phyloP scores from a whole-genome alignment of 1,140 invertebrate genomes.

The Drosophila lini region DNA sequence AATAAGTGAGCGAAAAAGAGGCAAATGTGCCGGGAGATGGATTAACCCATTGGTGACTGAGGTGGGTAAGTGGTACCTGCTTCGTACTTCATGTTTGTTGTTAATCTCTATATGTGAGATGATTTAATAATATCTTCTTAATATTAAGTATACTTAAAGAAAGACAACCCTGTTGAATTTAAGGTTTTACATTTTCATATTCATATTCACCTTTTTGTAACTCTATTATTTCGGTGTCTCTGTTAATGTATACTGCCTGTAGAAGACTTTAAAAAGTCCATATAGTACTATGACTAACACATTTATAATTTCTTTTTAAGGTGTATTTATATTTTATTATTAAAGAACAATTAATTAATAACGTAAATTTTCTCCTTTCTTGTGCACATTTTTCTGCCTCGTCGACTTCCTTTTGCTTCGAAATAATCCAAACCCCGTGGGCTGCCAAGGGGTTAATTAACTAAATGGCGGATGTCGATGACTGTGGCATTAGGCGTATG shows the following conservation, averaged over 20 bases:
- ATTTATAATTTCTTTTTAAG: background rate
- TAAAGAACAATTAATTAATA: background rate
- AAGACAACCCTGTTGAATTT: too few species aligned
- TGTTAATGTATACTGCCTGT: too few species aligned
- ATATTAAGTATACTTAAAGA: too few species aligned
- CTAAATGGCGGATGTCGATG: slow-evolving; percentile 81
- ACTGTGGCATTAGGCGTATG: slow-evolving; percentile 80
- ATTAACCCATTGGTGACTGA: slow-evolving; percentile 28
- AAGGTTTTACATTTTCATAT: too few species aligned
- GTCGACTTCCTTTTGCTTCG: background rate
- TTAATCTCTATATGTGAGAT: background rate
- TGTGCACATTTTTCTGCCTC: background rate
- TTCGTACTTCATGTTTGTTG: background rate
- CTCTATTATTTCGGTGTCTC: too few species aligned
- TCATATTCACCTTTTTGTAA: too few species aligned
- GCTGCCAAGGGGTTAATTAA: slow-evolving; percentile 53
- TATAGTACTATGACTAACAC: too few species aligned
- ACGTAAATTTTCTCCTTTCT: background rate
- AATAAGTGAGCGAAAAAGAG: slow-evolving; percentile 17
- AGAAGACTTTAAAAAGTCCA: too few species aligned
- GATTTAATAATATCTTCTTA: background rate
- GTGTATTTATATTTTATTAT: background rate
- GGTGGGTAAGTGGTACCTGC: background rate
- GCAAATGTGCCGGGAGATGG: slow-evolving; percentile 17
- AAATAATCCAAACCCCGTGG: background rate